A percentile compares a stretch with the other conserved stretches of the same genome.
phyloP scores from a whole-genome alignment of 2,113 vertebrate species.

The Pristiophorus japonicus region DNA sequence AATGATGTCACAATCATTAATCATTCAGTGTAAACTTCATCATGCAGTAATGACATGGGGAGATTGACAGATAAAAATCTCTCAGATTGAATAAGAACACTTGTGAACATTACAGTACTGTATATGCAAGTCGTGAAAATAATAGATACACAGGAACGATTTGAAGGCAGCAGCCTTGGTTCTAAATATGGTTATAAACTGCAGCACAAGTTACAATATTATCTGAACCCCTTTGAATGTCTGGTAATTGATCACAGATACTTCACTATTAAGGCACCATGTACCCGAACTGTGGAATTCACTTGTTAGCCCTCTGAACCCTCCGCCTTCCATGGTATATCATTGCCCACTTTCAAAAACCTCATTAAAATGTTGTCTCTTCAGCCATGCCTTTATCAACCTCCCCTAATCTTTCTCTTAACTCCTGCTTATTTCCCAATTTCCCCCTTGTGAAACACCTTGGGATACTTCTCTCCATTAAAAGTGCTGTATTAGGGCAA shows the following conservation, averaged over 20 bases:
- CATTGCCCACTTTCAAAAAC: neutral
- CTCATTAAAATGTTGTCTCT: neutral
- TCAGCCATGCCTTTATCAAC: neutral
- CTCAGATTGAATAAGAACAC: neutral
- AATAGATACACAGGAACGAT: neutral
- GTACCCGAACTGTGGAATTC: neutral
- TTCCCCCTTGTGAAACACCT: neutral
- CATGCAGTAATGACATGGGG: neutral
- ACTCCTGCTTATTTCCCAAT: neutral
- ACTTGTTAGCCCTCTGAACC: neutral
- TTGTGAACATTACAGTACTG: neutral
- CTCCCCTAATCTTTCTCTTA: neutral
- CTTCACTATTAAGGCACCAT: neutral
- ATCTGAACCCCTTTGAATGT: neutral
- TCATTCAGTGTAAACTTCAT: neutral
- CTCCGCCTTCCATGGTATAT: neutral
- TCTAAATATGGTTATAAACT: neutral
- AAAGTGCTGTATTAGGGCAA: neutral
- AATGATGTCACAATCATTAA: slow-evolving; percentile 15
- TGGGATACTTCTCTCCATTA: neutral
- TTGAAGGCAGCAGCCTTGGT: neutral
- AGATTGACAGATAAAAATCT: neutral
- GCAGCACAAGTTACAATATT: neutral
- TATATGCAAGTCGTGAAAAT: neutral
- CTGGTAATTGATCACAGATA: neutral